A percentile compares a stretch with the other conserved stretches of the same genome.
phyloP scores from a whole-genome alignment of 92 coral and sea anemone genomes.

The Phenganax subtilis region DNA sequence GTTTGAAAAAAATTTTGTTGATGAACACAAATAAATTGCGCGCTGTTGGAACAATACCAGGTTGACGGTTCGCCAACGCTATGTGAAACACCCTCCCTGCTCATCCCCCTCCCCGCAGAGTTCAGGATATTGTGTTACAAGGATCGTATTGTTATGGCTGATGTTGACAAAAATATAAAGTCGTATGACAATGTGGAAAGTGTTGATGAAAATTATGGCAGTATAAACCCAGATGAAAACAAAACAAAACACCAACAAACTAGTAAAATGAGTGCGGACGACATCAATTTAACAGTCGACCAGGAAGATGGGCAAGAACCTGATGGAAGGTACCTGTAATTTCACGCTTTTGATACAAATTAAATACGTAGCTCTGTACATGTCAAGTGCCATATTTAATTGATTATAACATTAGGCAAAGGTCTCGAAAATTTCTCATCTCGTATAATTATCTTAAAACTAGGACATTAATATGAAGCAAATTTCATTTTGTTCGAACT shows the following conservation, averaged over 20 bases:
- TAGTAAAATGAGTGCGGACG: conserved; percentile 13
- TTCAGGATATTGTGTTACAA: background rate
- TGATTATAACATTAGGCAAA: background rate
- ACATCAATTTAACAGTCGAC: conserved; percentile 3
- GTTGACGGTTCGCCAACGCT: too few relatives aligned
- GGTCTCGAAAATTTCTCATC: too few relatives aligned
- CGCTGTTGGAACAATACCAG: too few relatives aligned
- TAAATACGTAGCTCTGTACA: background rate
- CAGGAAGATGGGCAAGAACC: conserved; percentile 13
- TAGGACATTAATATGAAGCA: too few relatives aligned
- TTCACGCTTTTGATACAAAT: background rate
- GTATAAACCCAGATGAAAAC: background rate
- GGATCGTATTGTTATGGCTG: background rate
- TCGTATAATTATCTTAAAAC: too few relatives aligned
- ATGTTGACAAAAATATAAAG: background rate
- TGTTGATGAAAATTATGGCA: background rate
- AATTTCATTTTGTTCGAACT: too few relatives aligned
- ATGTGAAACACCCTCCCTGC: too few relatives aligned
- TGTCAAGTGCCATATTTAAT: background rate
- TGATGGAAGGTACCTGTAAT: background rate
- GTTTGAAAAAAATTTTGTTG: too few relatives aligned
- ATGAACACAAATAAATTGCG: too few relatives aligned
- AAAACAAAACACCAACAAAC: background rate
- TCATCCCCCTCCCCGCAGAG: too few relatives aligned
- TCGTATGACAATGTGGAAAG: background rate